These are phyloP conservation scores for Gallinago solitaria DNA, from an alignment of 2,797 vertebrate genomes.

Conservation along the genomic window DNA sequence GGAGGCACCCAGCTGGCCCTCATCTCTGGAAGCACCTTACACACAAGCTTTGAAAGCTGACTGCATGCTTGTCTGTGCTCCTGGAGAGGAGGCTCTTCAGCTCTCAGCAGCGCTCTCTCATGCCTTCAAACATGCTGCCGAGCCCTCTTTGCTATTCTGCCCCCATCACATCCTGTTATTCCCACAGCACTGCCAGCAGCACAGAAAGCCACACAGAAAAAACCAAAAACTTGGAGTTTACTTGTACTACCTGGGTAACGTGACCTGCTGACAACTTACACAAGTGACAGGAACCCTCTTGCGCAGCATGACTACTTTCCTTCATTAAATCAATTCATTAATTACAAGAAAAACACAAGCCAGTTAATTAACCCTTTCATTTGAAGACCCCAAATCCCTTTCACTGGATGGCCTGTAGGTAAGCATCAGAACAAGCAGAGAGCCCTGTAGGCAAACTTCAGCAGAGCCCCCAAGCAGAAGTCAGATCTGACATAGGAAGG, in stretches of 20 bases:
- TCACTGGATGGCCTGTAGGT: not conserved
- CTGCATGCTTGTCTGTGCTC: not conserved
- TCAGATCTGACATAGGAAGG: not conserved
- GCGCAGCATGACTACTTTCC: not conserved
- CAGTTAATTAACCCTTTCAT: not conserved
- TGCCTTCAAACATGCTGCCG: fast-evolving
- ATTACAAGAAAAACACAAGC: not conserved
- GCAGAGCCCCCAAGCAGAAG: not conserved
- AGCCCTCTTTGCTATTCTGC: not conserved
- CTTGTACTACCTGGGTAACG: not conserved
- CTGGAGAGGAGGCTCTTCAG: not conserved
- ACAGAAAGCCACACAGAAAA: not conserved
- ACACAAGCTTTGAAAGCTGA: not conserved
- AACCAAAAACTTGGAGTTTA: not conserved
- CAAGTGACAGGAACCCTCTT: not conserved
- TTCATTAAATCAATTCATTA: not conserved
- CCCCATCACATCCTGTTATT: not conserved
- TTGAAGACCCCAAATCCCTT: not conserved
- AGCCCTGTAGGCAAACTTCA: not conserved
- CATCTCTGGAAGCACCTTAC: not conserved
- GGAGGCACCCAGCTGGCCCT: not conserved
- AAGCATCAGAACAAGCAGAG: not conserved
- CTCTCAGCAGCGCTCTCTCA: not conserved
- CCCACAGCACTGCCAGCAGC: not conserved
- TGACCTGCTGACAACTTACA: not conserved